Percentiles rank a stretch among this genome's conserved stretches.
Conservation (phyloP, 1,140 invertebrate species). For the Drosophila nigrodunni region DNA sequence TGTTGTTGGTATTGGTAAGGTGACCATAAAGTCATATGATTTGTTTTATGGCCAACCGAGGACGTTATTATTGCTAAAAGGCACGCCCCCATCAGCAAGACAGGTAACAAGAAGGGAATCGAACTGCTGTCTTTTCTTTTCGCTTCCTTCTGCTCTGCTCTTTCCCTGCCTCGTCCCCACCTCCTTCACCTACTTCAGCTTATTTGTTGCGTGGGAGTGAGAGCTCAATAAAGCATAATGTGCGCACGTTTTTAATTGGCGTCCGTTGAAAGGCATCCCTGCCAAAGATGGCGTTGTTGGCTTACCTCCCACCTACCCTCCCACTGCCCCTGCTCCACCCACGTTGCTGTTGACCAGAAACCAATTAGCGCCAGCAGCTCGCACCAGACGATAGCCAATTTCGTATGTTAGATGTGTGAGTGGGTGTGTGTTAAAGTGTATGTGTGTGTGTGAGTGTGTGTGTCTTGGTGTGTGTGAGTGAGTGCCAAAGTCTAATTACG, state of each 20-base stretch:
- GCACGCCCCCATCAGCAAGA: constrained; percentile 59
- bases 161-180: too few relatives aligned
- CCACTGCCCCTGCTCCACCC: constrained; percentile 24
- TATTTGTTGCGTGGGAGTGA: constrained; percentile 28
- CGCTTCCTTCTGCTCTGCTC: too few relatives aligned
- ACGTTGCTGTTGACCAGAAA: constrained; percentile 68
- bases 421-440: neutral
- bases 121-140: constrained; percentile 5
- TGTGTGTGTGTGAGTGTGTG: constrained; percentile 5
- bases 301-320: neutral
- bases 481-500: constrained; percentile 82
- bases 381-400: constrained; percentile 58
- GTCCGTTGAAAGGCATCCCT: constrained; percentile 60
- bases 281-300: constrained; percentile 39
- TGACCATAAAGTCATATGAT: constrained; percentile 83
- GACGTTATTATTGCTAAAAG: constrained; percentile 83
- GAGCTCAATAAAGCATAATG: constrained; percentile 81
- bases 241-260: constrained; percentile 84
- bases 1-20: constrained; percentile 50
- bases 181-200: constrained; percentile 37
- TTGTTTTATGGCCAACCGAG: constrained; percentile 81
- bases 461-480: constrained; percentile 42
- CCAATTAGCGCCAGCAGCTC: constrained; percentile 72
- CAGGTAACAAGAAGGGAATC: constrained; percentile 44
- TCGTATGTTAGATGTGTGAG: constrained; percentile 23